A percentile compares a stretch with the other conserved stretches of the same genome.
Evolutionary conservation across 1,140 invertebrate species (phyloP).

Genomic region (Tetramorium parvispinum): DNA sequence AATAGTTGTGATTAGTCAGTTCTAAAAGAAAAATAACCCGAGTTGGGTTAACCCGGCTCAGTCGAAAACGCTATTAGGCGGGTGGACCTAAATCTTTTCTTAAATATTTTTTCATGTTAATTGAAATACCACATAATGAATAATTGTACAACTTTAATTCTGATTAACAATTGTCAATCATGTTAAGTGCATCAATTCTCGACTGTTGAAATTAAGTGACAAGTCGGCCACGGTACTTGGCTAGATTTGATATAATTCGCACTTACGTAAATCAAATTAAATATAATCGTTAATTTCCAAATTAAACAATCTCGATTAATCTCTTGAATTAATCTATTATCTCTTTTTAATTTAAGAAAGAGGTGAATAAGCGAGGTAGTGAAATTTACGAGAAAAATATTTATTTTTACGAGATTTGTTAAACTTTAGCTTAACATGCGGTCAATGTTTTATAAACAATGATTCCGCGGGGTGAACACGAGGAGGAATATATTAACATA

Average conservation of each 20-base stretch:
- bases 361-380: constrained; percentile 23
- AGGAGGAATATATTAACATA: constrained; percentile 22
- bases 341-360: neutral
- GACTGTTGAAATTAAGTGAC: neutral
- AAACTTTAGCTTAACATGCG: constrained; percentile 85
- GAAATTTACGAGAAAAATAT: constrained; percentile 45
- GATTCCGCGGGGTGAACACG: neutral
- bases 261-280: neutral
- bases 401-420: constrained; percentile 79
- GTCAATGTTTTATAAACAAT: constrained; percentile 86
- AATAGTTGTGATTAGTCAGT: no score
- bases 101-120: constrained; percentile 11
- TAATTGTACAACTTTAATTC: neutral
- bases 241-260: neutral
- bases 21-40: no score
- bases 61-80: no score
- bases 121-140: neutral
- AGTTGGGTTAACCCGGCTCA: no score
- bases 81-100: neutral
- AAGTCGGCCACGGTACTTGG: neutral
- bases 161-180: neutral
- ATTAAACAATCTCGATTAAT: constrained; percentile 4
- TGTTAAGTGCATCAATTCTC: neutral
- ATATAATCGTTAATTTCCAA: neutral
- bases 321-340: neutral